Evolutionary conservation across 1,140 invertebrate species (phyloP).

Genomic region (Caenorhabditis tropicalis): DNA sequence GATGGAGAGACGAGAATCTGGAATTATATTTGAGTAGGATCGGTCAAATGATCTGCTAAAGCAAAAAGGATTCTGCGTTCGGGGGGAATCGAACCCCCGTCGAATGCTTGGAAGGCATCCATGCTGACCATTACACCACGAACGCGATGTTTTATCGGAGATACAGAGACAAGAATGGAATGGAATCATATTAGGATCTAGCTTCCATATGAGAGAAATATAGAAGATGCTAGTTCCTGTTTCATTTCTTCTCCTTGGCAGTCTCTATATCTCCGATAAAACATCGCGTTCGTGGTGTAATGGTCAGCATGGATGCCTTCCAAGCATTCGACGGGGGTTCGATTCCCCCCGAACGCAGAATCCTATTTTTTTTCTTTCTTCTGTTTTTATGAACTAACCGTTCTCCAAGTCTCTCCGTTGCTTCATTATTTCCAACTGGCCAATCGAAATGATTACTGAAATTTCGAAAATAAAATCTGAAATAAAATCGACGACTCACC

Average conservation of each 20-base stretch:
- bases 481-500: not conserved
- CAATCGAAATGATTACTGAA: not conserved
- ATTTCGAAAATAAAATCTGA: not conserved
- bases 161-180: not conserved
- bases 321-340: slow-evolving; percentile 51
- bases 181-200: not conserved
- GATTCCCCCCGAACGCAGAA: slow-evolving; percentile 52
- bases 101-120: slow-evolving; percentile 59
- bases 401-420: not conserved
- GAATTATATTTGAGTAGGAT: not conserved
- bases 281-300: slow-evolving; percentile 49
- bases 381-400: not conserved
- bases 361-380: not conserved
- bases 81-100: slow-evolving; percentile 59
- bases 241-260: not conserved
- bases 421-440: not conserved
- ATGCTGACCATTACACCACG: slow-evolving; percentile 59
- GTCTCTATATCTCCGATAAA: not conserved
- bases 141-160: not conserved
- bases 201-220: no score
- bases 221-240: no score
- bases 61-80: slow-evolving; percentile 40
- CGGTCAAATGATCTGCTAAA: not conserved
- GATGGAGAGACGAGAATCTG: not conserved
- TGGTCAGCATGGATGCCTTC: slow-evolving; percentile 56